Percentiles rank a stretch among this genome's conserved stretches.
phyloP scores from a whole-genome alignment of 1,140 invertebrate genomes.

The Solenopsis invicta region DNA sequence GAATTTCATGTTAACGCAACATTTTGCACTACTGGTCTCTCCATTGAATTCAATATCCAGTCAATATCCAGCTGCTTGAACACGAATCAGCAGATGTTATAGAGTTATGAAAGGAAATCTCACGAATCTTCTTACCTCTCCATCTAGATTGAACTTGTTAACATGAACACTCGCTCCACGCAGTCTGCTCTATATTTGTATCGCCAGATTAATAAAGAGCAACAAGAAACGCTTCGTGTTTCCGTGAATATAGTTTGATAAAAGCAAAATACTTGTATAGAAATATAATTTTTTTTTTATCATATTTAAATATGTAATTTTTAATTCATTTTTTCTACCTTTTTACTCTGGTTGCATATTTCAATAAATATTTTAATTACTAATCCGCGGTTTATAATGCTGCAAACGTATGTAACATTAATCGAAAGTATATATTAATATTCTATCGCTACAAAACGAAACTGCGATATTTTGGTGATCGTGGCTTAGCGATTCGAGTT shows the following conservation, averaged over 20 bases:
- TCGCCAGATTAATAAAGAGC: neutral
- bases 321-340: too few species aligned
- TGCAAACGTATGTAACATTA: neutral
- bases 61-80: conserved; percentile 1
- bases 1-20: conserved; percentile 33
- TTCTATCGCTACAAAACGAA: neutral
- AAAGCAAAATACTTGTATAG: neutral
- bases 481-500: neutral
- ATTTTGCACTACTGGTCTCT: neutral
- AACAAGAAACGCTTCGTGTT: neutral
- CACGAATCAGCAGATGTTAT: conserved; percentile 17
- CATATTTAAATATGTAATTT: neutral
- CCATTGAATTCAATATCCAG: conserved; percentile 10
- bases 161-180: neutral
- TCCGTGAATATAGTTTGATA: neutral
- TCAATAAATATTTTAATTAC: neutral
- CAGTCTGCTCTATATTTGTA: neutral
- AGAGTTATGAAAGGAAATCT: conserved; percentile 23
- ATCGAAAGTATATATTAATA: neutral
- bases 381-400: neutral
- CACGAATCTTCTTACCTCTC: neutral
- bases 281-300: neutral
- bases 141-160: neutral
- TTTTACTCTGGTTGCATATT: neutral
- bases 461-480: neutral